phyloP scores from a whole-genome alignment of 2,113 vertebrate genomes.

The Tetraodon nigroviridis region DNA sequence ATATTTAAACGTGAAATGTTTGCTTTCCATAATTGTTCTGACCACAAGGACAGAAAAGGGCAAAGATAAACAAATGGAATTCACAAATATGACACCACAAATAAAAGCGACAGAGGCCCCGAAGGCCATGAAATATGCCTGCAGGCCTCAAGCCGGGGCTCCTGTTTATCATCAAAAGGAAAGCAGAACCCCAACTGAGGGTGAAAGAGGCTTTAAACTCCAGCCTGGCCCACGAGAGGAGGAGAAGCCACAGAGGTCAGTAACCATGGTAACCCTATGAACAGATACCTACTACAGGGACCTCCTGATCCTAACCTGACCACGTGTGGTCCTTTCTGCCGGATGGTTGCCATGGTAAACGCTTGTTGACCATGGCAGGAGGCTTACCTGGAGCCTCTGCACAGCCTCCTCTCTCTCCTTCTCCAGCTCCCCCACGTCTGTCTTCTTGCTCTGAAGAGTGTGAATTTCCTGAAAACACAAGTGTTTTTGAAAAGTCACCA shows the following conservation, averaged over 20 bases:
- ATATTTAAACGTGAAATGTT: conserved; percentile 12
- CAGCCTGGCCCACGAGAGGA: too few species aligned
- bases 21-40: conserved; percentile 5
- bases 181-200: background rate
- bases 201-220: too few species aligned
- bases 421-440: conserved; percentile 73
- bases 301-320: too few species aligned
- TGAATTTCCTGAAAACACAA: conserved; percentile 82
- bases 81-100: conserved; percentile 28
- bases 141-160: conserved; percentile 6
- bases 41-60: conserved; percentile 37
- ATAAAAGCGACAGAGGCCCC: conserved; percentile 32
- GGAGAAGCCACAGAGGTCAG: too few species aligned
- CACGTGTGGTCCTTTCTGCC: too few species aligned
- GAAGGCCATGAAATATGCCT: conserved; percentile 35
- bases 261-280: too few species aligned
- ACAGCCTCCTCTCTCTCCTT: conserved; percentile 80
- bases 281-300: too few species aligned
- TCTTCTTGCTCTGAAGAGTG: conserved; percentile 81
- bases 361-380: background rate
- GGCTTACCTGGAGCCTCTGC: conserved; percentile 84
- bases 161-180: conserved; percentile 1
- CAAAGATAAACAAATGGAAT: conserved; percentile 39
- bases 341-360: too few species aligned
- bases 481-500: conserved; percentile 18